Base-by-base conservation (phyloP, 2,888 invertebrate genomes). In the Nebria salina region DNA sequence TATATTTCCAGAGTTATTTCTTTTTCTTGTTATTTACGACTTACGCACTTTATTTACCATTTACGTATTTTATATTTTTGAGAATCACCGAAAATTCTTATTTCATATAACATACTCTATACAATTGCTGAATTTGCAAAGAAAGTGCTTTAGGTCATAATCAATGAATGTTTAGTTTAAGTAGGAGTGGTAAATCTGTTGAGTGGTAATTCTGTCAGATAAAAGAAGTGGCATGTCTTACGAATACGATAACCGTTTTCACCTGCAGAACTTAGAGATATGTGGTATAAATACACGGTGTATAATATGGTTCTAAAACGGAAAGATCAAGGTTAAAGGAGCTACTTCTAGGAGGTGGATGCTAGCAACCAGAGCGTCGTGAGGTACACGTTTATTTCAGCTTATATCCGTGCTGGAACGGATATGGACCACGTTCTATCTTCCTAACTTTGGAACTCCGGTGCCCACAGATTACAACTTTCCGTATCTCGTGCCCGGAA, bases 391-490 rank as follows among this genome's bases (percentile, higher is more conserved):
- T 64, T 75, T 75, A 54, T 75, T 75, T 43, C 64, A 75, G 54
- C 43, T 75, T 75, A 75, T 75, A 75, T 75, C 75, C 75, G 75
- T 64, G 75, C 25, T 26, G 8, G 64, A 54, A 43, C 75, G 75
- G 75, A 75, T 75, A 75, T 75, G 64, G 75, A 43, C 25, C 54
- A 11, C 75, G 54, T 26, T 75, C 64, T 64, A 75, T 75, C 75
- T 75, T 75, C 75, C 75, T 70, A 75, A 75, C 75, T 75, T 75
- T 43, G 54, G 25, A 34, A 20, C 54, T 42, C 54, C 54, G 75
- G 54, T 26, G 64, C 75, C 72, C 54, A 43, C 75, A 54, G 54
- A 75, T 75, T 75, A 54, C 64, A 75, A 75, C 54, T 75, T 75
- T 75, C 54, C 26, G 54, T 64, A 43, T 64, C 54, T 25, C 54